These are phyloP conservation scores for Scolopax mira DNA, from an alignment of 2,113 vertebrate genomes.

Conservation along the genomic window DNA sequence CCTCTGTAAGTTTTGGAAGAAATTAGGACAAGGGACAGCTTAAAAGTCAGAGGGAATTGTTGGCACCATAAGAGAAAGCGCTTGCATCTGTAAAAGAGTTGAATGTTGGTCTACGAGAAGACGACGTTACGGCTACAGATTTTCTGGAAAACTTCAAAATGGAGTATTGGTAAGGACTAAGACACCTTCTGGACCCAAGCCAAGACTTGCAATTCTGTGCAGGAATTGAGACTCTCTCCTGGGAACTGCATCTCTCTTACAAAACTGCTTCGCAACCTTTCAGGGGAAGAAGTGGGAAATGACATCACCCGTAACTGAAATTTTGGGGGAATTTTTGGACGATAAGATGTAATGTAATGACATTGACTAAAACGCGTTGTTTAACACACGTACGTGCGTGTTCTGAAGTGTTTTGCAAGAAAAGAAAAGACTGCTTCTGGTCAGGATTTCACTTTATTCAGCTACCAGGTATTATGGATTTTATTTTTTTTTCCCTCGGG, in stretches of 20 bases:
- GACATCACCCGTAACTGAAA: background rate
- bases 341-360: background rate
- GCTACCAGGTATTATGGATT: background rate
- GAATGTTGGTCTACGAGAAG: background rate
- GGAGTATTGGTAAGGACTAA: background rate
- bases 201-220: background rate
- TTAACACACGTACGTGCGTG: background rate
- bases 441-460: constrained; percentile 25
- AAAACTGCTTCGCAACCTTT: background rate
- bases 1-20: background rate
- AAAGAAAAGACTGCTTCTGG: background rate
- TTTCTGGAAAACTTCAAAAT: background rate
- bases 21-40: background rate
- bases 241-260: background rate
- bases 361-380: rapidly evolving
- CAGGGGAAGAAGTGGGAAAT: background rate
- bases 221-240: background rate
- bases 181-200: background rate
- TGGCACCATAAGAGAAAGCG: background rate
- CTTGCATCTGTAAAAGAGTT: background rate
- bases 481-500: background rate
- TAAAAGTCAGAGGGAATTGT: background rate
- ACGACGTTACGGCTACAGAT: background rate
- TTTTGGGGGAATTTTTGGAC: background rate
- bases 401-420: background rate